A percentile compares a stretch with the other conserved stretches of the same genome.
These are phyloP conservation scores for Coreoperca whiteheadi DNA, from an alignment of 2,113 vertebrate species.

Conservation along the genomic window DNA sequence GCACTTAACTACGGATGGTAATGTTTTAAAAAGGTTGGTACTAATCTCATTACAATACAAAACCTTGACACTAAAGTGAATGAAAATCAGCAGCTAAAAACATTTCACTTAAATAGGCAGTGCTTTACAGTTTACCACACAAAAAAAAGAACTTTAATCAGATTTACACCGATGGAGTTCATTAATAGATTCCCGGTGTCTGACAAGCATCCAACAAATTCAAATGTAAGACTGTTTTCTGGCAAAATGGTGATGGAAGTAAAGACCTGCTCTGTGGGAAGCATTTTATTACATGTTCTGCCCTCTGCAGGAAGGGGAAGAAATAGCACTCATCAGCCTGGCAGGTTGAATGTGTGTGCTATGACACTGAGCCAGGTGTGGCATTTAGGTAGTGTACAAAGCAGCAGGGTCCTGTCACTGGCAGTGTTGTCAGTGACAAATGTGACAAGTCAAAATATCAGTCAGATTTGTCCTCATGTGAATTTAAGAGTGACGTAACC, in stretches of 20 bases:
- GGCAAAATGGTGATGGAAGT: neutral
- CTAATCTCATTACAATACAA: neutral
- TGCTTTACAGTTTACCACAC: neutral
- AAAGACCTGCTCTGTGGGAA: neutral
- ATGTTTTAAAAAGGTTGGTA: neutral
- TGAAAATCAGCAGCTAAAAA: no score
- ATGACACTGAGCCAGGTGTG: neutral
- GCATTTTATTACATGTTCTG: slow-evolving; percentile 15
- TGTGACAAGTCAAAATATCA: neutral
- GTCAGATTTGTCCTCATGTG: neutral
- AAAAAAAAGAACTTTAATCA: neutral
- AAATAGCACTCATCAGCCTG: neutral
- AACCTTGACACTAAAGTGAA: neutral
- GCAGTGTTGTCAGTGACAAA: no score
- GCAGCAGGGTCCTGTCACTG: no score
- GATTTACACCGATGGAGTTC: no score
- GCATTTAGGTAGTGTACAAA: neutral
- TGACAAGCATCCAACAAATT: neutral
- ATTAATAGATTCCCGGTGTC: neutral
- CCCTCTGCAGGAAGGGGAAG: slow-evolving; percentile 44
- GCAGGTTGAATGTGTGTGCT: neutral
- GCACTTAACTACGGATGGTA: neutral
- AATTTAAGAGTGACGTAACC: no score
- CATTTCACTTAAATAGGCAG: neutral
- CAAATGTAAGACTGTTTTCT: neutral